These are phyloP conservation scores for Chamaetylas fuelleborni DNA, from an alignment of 2,113 vertebrate genomes.

Conservation along the genomic window DNA sequence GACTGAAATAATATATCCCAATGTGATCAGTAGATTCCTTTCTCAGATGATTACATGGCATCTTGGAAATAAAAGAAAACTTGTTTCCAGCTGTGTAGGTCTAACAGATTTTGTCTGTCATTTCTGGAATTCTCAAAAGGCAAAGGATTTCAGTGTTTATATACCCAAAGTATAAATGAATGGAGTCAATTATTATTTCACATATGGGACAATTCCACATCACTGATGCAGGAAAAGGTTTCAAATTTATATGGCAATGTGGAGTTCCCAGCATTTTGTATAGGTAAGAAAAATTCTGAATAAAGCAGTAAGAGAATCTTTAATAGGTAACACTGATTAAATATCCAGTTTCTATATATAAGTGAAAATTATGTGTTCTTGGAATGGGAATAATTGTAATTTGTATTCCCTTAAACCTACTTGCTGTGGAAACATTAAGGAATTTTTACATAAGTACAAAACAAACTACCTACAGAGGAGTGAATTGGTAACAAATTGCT, in stretches of 20 bases:
- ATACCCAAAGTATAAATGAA: neutral
- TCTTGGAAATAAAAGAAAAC: conserved; percentile 1
- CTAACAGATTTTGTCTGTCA: neutral
- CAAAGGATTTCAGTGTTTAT: neutral
- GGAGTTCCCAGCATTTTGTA: neutral
- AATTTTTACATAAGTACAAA: neutral
- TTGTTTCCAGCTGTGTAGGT: neutral
- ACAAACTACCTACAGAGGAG: neutral
- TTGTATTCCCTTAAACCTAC: neutral
- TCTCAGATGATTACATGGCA: neutral
- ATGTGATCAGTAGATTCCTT: neutral
- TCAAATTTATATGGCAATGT: neutral
- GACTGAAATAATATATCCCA: conserved; percentile 1
- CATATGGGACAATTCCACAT: neutral
- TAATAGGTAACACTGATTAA: neutral
- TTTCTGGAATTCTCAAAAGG: neutral
- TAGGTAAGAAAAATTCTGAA: neutral
- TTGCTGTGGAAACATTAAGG: neutral
- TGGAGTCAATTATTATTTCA: neutral
- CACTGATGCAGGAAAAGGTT: neutral
- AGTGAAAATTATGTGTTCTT: neutral
- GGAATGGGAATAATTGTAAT: neutral
- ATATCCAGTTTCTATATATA: neutral
- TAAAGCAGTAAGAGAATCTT: neutral
- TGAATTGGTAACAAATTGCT: neutral